A percentile compares a stretch with the other conserved stretches of the same genome.
These are phyloP conservation scores for Margaritifera margaritifera DNA, from an alignment of 2,888 invertebrate genomes.

Conservation along the genomic window DNA sequence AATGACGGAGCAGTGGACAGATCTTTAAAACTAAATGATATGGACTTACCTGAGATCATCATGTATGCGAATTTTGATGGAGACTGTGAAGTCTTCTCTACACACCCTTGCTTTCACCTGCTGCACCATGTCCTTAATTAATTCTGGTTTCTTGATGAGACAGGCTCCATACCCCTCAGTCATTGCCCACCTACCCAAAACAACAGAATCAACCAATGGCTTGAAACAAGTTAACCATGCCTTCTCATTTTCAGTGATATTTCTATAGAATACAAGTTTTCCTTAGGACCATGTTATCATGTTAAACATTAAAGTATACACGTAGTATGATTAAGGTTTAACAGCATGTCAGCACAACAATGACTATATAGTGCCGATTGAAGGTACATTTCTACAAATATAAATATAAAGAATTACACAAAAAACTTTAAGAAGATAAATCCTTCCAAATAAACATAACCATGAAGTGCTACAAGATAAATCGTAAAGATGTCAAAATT, in stretches of 20 bases:
- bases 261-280: background rate
- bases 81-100: constrained; percentile 84
- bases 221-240: background rate
- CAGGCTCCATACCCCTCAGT: constrained; percentile 91
- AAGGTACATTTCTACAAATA: too few relatives aligned
- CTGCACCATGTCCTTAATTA: constrained; percentile 85
- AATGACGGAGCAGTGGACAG: background rate
- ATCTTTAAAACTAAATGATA: background rate
- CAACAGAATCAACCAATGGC: background rate
- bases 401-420: too few relatives aligned
- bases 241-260: background rate
- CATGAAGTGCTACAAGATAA: too few relatives aligned
- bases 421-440: too few relatives aligned
- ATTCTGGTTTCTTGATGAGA: constrained; percentile 86
- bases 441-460: too few relatives aligned
- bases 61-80: constrained; percentile 91
- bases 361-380: too few relatives aligned
- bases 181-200: constrained; percentile 83
- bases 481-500: too few relatives aligned
- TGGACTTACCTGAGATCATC: constrained; percentile 77
- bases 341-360: background rate
- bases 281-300: background rate
- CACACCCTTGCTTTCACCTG: constrained; percentile 84
- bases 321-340: background rate
- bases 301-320: background rate